Base-by-base conservation (phyloP, 2,113 vertebrate genomes). In the Atlantisia rogersi region DNA sequence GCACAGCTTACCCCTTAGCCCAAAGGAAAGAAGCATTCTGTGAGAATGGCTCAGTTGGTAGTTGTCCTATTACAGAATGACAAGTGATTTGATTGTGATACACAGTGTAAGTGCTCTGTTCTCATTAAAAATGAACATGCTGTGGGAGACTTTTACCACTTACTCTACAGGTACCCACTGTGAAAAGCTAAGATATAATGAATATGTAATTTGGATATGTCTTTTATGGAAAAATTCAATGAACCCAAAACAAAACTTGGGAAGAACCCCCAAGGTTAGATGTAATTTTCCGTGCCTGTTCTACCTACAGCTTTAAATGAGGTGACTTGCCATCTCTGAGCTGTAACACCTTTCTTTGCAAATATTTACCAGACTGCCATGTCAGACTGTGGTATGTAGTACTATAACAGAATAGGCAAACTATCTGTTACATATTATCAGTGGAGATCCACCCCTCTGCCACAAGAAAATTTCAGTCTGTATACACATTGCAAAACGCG, bases 81-180 rank as follows among this genome's bases (percentile, higher is more conserved):
- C 86, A 94, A 97, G 91, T 65, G 90, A 92, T 91, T 90, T 81
- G 92, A 95, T 87, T 92, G 92, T 79, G 86, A 89, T 85, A 87
- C 81, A 80, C 70, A 73, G 37, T 62, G 55, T 89, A 86, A 96
- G 91, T 95, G 70, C 74, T 96, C 88, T 93, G 86, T 89, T 96
- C 95, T 97, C 94, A 96, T 97, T 96, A 96, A 96, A 96, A 95
- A 95, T 93, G 76, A 96, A 90, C 86, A 82, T 86, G 92, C 96
- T 94, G 88, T 46, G 94, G 96, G 91, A 96, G 62, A 95, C 80
- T 96, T 96, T 69, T 79, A 81, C 77, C 77, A 86, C 69, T 84
- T n/a, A 82, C 74, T 91, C 69, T 71, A 92, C 92, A 96, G 91
- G 88, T 94, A 64, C 69, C 86, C 73, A 85, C 92, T 91, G 88